Base-by-base conservation (phyloP, 1,140 invertebrate species). In the Drosophila albomicans region DNA sequence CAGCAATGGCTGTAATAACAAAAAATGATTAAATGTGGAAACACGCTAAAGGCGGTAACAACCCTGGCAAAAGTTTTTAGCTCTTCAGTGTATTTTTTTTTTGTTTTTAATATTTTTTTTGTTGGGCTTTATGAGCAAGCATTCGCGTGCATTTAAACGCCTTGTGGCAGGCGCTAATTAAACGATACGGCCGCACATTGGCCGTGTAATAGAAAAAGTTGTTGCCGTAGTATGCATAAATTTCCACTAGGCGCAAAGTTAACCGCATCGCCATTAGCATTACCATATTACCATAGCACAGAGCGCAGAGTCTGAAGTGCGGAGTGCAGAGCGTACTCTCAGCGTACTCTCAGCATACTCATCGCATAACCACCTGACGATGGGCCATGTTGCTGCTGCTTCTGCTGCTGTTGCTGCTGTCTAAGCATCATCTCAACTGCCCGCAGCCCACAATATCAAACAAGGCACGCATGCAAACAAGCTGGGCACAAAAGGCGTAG, bases 1-100 rank as follows among this genome's bases (percentile, higher is more conserved):
- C 32, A 32, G 32, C 32, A 32, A 32, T 8, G 32, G 32, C 32
- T 38, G 35, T 38, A 63, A 54, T 54, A 64, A 64, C 16, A 54
- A 54, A 66, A 88, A 80, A 88, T 88, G 84, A 87, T 87, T 87
- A 87, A 88, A 87, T 87, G 84, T 77, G 82, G 35, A 79, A 87
- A 82, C 77, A 87, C 68, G 77, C 48, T 59, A 70, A 68, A 58
- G 84, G 80, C 84, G 84, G 75, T 11, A 35, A 51, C 51, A 62
- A 48, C 64, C 71, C 65, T 74, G 71, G 71, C 52, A 28, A 69
- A 49, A 63, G 32, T 70, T 69, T 25, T n/a, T 11, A 45, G 30
- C 45, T 59, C 38, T n/a, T 32, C 15, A 32, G 3, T 49, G 45
- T 59, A 1, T 45, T 46, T 25, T 25, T 8, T 13, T 46, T 15